Evolutionary conservation across 2,113 vertebrate genomes (phyloP), one percentile per base, ranked within the genome.

Genomic region (Micromys minutus): DNA sequence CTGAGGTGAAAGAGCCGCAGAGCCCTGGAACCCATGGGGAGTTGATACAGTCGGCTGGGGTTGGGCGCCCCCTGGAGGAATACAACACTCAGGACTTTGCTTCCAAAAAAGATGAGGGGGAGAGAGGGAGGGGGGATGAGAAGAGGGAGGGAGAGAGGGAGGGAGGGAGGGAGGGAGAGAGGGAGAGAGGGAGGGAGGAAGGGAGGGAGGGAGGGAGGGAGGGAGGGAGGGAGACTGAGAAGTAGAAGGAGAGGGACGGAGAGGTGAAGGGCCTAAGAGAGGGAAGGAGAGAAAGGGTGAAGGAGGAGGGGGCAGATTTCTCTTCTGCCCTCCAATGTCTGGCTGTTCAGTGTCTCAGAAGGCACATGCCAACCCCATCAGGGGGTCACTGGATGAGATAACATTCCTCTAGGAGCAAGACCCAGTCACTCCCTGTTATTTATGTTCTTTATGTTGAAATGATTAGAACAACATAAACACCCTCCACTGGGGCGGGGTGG

Each of bases 41-140:
- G 31, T 5, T n/a, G 34, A 17, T 4, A 17, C 61, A 5, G 52
- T 26, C 34, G 2, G 11, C 42, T 3, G 29, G n/a, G 29, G 1
- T n/a, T 57, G 79, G n/a, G 79, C 9, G 89, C 45, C 16, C 3
- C 36, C 22, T 17, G 3, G 5, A 36, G 52, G 34, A 39, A 45
- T 3, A 0, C 1, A 16, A 15, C 0, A 12, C 1, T 11, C 6
- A 9, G 42, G 57, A 57, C 34, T 31, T 11, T 45, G 9, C 42
- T 47, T 52, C 22, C 47, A 39, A 71, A 16, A 81, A 39, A 52
- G 42, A 36, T 50, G 21, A 45, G 3, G 6, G 39, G 12, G 74
- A 31, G 12, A 2, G n/a, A 63, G 61, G 4, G 2, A 16, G 24
- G 0, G 42, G 61, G 4, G 2, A 16, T 10, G 0, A 24, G 15